These are phyloP conservation scores for Erebia palarica DNA, from an alignment of 2,888 invertebrate genomes.

Conservation along the genomic window DNA sequence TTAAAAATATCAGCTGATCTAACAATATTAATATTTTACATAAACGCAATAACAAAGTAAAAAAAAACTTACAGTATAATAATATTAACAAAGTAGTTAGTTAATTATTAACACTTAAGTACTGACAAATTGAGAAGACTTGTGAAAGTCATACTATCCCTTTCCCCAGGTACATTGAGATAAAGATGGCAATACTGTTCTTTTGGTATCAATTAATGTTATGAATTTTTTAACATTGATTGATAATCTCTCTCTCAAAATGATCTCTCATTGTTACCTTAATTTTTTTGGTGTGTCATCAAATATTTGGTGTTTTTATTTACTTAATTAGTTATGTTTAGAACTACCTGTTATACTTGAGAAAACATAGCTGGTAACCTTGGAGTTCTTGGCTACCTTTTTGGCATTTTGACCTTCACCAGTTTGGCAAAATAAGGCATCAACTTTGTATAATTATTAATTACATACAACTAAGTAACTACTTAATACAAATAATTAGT, in stretches of 20 bases:
- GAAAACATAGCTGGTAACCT: background rate
- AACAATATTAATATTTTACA: constrained; percentile 67
- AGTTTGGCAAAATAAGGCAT: background rate
- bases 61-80: constrained; percentile 53
- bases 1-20: constrained; percentile 77
- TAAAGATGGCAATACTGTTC: background rate
- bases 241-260: no score
- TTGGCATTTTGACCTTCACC: background rate
- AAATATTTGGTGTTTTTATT: no score
- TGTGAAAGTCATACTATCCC: no score
- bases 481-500: no score
- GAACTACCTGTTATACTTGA: background rate
- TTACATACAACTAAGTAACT: background rate
- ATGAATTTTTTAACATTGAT: no score
- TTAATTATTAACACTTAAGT: constrained; percentile 42
- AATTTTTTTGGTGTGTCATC: no score
- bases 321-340: background rate
- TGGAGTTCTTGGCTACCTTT: background rate
- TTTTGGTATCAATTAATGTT: no score
- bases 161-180: background rate
- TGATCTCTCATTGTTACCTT: no score
- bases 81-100: constrained; percentile 54
- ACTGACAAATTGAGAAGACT: constrained; percentile 6
- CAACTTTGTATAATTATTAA: background rate
- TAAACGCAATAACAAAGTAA: constrained; percentile 74